These are phyloP conservation scores for Sebastes schlegelii DNA, from an alignment of 2,113 vertebrate genomes.

Conservation along the genomic window DNA sequence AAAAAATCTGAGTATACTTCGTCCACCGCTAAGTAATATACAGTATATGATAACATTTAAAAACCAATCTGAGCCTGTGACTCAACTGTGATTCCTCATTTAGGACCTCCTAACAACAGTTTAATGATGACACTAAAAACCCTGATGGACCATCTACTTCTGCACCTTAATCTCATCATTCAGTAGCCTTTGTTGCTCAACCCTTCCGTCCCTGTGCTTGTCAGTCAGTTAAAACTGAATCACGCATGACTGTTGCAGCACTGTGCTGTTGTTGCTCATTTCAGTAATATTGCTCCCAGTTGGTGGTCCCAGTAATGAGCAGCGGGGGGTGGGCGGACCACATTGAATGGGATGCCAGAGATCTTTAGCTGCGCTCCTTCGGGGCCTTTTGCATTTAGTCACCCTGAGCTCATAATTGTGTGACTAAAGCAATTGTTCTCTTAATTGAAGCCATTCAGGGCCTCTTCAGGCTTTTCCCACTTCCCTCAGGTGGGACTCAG, in stretches of 20 bases:
- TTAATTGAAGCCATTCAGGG: slow-evolving; percentile 81
- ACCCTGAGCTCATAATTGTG: slow-evolving; percentile 85
- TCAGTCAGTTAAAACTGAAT: slow-evolving; percentile 44
- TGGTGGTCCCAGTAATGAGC: slow-evolving; percentile 76
- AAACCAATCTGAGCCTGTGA: not conserved
- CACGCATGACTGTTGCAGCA: slow-evolving; percentile 26
- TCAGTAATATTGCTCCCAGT: slow-evolving; percentile 72
- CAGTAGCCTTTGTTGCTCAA: slow-evolving; percentile 23
- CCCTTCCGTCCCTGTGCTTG: not conserved
- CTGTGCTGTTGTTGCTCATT: slow-evolving; percentile 62
- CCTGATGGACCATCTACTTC: not conserved
- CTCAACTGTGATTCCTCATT: not conserved
- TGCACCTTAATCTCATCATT: slow-evolving; percentile 1
- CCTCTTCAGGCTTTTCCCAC: slow-evolving; percentile 46
- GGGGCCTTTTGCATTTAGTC: slow-evolving; percentile 81
- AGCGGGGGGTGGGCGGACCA: slow-evolving; percentile 68
- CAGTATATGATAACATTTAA: not conserved
- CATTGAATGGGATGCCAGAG: slow-evolving; percentile 79
- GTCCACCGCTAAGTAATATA: not conserved
- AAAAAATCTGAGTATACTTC: not conserved
- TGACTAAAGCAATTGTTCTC: slow-evolving; percentile 87
- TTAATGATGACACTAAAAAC: slow-evolving; percentile 7
- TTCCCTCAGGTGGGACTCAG: slow-evolving; percentile 74
- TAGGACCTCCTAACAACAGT: not conserved
- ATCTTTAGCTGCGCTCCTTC: slow-evolving; percentile 81